These are phyloP conservation scores for Pyralis farinalis DNA, from an alignment of 2,888 invertebrate species.

Conservation along the genomic window DNA sequence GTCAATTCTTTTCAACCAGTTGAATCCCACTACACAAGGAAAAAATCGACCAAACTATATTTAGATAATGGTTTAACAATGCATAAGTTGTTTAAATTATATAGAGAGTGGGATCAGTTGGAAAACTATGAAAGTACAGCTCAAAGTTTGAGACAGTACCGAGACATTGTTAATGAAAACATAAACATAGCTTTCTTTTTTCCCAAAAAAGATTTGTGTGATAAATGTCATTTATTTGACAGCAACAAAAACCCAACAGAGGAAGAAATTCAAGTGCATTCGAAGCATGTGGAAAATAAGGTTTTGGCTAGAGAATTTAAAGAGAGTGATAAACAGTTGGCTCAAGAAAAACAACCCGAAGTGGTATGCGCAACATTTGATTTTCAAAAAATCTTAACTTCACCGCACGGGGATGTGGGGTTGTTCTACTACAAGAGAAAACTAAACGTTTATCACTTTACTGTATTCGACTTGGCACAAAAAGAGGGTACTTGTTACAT, in stretches of 20 bases:
- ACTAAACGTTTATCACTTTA: slow-evolving; percentile 10
- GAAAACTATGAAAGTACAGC: slow-evolving; percentile 2
- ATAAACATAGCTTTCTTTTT: slow-evolving; percentile 10
- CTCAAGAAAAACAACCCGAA: slow-evolving; percentile 1
- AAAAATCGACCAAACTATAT: slow-evolving; percentile 9
- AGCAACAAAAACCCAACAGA: not conserved
- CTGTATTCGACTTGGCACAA: slow-evolving; percentile 7
- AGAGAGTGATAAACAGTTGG: not conserved
- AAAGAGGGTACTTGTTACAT: slow-evolving; percentile 9
- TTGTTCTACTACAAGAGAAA: slow-evolving; percentile 13
- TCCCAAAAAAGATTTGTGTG: slow-evolving; percentile 14
- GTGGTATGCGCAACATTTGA: slow-evolving; percentile 6
- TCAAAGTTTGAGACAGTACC: slow-evolving; percentile 8
- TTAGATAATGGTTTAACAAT: slow-evolving; percentile 3
- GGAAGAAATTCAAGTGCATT: not conserved
- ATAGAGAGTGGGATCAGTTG: slow-evolving; percentile 4
- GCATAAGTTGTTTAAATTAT: slow-evolving; percentile 6
- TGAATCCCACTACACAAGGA: slow-evolving; percentile 13
- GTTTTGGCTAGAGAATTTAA: slow-evolving; percentile 3
- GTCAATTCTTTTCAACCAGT: slow-evolving; percentile 12
- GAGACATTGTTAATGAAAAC: slow-evolving; percentile 12
- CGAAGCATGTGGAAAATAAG: not conserved
- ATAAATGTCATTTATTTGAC: slow-evolving; percentile 10
- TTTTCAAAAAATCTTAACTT: slow-evolving; percentile 11
- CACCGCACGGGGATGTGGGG: slow-evolving; percentile 4